A percentile compares a stretch with the other conserved stretches of the same genome.
phyloP scores from a whole-genome alignment of 2,888 invertebrate genomes.

The Hydroisotoma schaefferi region DNA sequence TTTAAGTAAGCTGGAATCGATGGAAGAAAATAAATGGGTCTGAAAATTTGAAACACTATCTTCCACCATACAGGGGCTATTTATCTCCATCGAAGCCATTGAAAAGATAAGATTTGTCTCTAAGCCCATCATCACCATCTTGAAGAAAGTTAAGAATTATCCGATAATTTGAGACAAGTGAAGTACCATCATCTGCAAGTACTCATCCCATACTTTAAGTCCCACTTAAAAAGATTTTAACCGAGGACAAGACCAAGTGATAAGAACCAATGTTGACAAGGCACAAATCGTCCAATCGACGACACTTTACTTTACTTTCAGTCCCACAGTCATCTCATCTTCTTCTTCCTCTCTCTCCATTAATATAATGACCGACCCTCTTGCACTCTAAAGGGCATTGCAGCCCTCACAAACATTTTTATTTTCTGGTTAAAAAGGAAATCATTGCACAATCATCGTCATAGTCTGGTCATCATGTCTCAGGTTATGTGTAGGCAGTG shows the following conservation, averaged over 20 bases:
- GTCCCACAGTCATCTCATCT: not conserved
- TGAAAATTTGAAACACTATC: too few species aligned
- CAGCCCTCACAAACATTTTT: constrained; percentile 9
- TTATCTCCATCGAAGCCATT: too few species aligned
- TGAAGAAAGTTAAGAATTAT: too few species aligned
- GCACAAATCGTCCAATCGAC: constrained; percentile 13
- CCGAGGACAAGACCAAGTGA: constrained; percentile 9
- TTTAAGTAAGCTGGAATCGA: too few species aligned
- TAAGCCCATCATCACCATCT: too few species aligned
- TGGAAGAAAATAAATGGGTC: too few species aligned
- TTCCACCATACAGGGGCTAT: too few species aligned
- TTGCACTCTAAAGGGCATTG: constrained; percentile 2
- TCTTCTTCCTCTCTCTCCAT: not conserved
- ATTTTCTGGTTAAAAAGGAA: constrained; percentile 5
- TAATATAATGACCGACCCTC: too few species aligned
- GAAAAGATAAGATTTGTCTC: too few species aligned
- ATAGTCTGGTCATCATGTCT: constrained; percentile 5
- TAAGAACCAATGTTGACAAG: constrained; percentile 15
- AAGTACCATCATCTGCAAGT: constrained; percentile 10
- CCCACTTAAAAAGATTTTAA: constrained; percentile 15
- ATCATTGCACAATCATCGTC: constrained; percentile 6
- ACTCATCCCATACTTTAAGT: constrained; percentile 7
- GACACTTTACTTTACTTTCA: constrained; percentile 7
- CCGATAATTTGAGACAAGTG: too few species aligned
- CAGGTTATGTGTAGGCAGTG: too few species aligned